Evolutionary conservation across 92 coral and sea anemone genomes (phyloP), one percentile per base, ranked within the genome.

Genomic region (Zoanthus sansibaricus): DNA sequence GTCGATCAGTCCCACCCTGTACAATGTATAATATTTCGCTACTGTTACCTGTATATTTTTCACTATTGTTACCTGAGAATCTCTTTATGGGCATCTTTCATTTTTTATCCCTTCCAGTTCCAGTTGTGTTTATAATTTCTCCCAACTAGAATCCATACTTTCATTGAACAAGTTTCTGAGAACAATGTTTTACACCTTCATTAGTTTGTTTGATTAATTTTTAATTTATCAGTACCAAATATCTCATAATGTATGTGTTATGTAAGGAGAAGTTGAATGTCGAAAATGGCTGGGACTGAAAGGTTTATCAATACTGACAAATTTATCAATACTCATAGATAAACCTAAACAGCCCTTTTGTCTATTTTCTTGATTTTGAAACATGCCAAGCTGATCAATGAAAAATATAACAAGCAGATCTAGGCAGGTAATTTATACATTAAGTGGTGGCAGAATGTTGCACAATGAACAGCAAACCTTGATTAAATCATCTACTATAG

Each of bases 401-500:
- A 67, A 67, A 67, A 67, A n/a, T 67, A 67, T 11, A 67, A 67
- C 72, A 67, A 16, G 21, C 72, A 67, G 72, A 67, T 67, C 72
- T 67, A 67, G 72, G 72, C 72, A 67, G 72, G 42, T 37, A 37
- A 37, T 37, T 37, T 4, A 37, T 37, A 37, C 42, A 37, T 37
- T 37, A 37, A 37, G 42, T 37, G 42, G 42, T 37, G 91, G 91
- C 13, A 90, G 69, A 58, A 92, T 48, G 75, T 92, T 92, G 61
- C 93, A 92, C 21, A 92, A 31, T 6, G 93, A 83, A 77, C 91
- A 62, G 72, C 95, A 90, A 62, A 90, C 95, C 18, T 83, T 33
- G 9, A 93, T 84, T 71, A 91, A 88, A 79, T 91, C 92, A 88
- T 93, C 94, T 9, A 49, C 96, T 9, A 88, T 58, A 31, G 86